Conservation (phyloP, 2,797 vertebrate genomes). For the Bovichtus diacanthus region DNA sequence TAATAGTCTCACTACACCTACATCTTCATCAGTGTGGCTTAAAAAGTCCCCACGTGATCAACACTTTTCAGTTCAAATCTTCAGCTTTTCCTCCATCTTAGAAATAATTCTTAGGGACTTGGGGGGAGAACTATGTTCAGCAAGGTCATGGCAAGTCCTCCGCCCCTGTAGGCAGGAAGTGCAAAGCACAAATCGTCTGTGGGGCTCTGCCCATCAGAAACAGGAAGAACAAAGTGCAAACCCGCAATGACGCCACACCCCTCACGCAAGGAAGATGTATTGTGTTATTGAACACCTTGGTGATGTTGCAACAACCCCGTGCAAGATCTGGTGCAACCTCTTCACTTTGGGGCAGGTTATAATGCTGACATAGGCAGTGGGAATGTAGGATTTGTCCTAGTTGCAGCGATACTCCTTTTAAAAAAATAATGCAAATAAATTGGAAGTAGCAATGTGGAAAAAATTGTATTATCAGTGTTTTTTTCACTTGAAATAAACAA, state of each 20-base stretch:
- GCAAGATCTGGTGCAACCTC: slow-evolving; percentile 11
- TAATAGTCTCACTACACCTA: neutral
- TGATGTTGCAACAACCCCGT: slow-evolving; percentile 17
- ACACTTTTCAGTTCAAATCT: neutral
- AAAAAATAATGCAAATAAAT: neutral
- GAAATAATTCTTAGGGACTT: slow-evolving; percentile 47
- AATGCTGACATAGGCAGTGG: neutral
- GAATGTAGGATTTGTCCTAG: neutral
- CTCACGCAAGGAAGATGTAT: slow-evolving; percentile 68
- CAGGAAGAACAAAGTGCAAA: slow-evolving; percentile 84
- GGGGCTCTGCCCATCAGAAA: slow-evolving; percentile 79
- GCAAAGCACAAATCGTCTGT: slow-evolving; percentile 68
- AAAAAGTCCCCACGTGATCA: neutral
- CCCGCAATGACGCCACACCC: slow-evolving; percentile 73
- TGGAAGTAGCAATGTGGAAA: neutral
- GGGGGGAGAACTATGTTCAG: slow-evolving; percentile 12
- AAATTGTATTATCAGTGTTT: neutral
- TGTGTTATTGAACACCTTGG: slow-evolving; percentile 59
- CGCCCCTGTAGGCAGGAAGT: slow-evolving; percentile 78
- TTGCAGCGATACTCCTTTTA: neutral
- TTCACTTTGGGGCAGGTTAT: neutral
- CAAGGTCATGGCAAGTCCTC: slow-evolving; percentile 76
- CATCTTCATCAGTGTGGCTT: neutral
- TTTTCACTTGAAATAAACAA: slow-evolving; percentile 1
- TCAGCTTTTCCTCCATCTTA: slow-evolving; percentile 43